A percentile compares a stretch with the other conserved stretches of the same genome.
Evolutionary conservation across 2,113 vertebrate species (phyloP).

Genomic region (Nothobranchius kuhntae): DNA sequence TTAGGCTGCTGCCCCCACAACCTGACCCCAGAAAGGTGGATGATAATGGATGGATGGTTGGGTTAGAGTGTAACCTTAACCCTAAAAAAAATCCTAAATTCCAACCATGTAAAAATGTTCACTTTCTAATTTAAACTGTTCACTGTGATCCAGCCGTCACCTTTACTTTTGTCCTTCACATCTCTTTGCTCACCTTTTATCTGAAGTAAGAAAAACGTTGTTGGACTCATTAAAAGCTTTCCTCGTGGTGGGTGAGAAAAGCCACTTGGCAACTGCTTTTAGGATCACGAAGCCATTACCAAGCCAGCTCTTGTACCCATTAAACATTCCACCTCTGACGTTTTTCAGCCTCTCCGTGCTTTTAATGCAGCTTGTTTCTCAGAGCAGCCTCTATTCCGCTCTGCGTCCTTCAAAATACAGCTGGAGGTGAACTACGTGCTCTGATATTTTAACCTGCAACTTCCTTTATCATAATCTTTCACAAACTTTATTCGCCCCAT

Average conservation of each 20-base stretch:
- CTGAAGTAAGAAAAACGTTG: conserved; percentile 21
- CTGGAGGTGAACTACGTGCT: conserved; percentile 12
- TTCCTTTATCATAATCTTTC: conserved; percentile 38
- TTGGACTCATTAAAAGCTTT: conserved; percentile 58
- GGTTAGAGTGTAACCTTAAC: too few species aligned
- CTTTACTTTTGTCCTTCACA: conserved; percentile 22
- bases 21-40: too few species aligned
- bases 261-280: conserved; percentile 33
- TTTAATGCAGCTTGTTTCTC: conserved; percentile 12
- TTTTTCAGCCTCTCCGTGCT: conserved; percentile 26
- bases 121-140: background rate
- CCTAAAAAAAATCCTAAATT: background rate
- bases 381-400: conserved; percentile 2
- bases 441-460: conserved; percentile 11
- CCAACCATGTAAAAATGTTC: background rate
- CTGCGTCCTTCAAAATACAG: conserved; percentile 12
- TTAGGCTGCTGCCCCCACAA: too few species aligned
- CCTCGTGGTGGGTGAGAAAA: conserved; percentile 45
- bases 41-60: too few species aligned
- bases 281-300: conserved; percentile 33
- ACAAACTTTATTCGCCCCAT: conserved; percentile 14
- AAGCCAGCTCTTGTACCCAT: conserved; percentile 30
- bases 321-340: conserved; percentile 25
- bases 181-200: conserved; percentile 15
- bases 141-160: background rate